Percentiles rank a stretch among this genome's conserved stretches.
These are phyloP conservation scores for Archaeoteleia sp. DNA, from an alignment of 2,888 invertebrate species.

Conservation along the genomic window DNA sequence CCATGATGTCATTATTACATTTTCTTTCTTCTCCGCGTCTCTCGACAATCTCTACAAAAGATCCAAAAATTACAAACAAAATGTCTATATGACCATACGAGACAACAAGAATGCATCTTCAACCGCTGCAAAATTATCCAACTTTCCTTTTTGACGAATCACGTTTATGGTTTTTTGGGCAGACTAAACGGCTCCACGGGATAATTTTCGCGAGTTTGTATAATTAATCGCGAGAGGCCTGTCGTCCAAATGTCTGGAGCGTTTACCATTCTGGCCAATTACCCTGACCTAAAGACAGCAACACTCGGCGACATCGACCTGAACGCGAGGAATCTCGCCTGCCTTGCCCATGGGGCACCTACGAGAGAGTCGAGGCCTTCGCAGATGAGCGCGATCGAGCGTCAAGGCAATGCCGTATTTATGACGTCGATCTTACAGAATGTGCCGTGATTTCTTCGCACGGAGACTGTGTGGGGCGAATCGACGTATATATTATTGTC, in stretches of 20 bases:
- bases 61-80: too few species aligned
- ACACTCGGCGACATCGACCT: conserved; percentile 33
- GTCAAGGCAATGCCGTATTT: conserved; percentile 5
- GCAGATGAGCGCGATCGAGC: not conserved
- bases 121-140: too few species aligned
- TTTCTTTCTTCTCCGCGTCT: too few species aligned
- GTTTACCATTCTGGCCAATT: conserved; percentile 23
- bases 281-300: conserved; percentile 36
- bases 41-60: too few species aligned
- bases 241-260: conserved; percentile 10
- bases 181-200: too few species aligned
- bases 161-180: too few species aligned
- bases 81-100: too few species aligned
- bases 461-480: not conserved
- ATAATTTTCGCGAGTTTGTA: not conserved
- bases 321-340: conserved; percentile 34
- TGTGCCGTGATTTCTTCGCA: not conserved
- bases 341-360: conserved; percentile 23
- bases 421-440: not conserved
- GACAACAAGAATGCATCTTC: too few species aligned
- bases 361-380: not conserved
- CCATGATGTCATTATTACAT: too few species aligned
- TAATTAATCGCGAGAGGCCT: conserved; percentile 4
- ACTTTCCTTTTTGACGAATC: too few species aligned
- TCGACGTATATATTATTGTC: not conserved